Conservation (phyloP, 2,797 vertebrate species). For the Okamejei kenojei region DNA sequence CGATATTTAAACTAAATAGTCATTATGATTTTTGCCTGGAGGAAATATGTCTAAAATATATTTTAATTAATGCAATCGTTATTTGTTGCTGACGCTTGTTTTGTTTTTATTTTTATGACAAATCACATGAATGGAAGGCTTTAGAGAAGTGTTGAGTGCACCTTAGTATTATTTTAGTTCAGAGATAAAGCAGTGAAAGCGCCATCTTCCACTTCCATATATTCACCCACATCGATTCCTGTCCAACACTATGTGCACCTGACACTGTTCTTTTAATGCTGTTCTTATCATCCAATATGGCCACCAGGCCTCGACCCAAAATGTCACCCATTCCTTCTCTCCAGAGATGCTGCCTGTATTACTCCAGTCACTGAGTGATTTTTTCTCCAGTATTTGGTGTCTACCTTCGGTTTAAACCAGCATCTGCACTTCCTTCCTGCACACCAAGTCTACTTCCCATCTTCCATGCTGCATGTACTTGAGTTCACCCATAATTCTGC, state of each 20-base stretch:
- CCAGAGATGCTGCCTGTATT: too few relatives aligned
- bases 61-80: neutral
- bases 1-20: neutral
- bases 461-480: neutral
- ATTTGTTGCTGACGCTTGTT: neutral
- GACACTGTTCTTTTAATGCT: neutral
- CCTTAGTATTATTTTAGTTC: too few relatives aligned
- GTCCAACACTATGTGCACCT: neutral
- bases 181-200: neutral
- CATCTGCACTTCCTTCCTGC: too few relatives aligned
- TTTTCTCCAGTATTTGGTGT: too few relatives aligned
- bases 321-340: too few relatives aligned
- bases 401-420: too few relatives aligned
- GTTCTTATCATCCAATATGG: too few relatives aligned
- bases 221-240: neutral
- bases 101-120: neutral
- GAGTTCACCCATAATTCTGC: neutral
- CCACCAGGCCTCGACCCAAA: too few relatives aligned
- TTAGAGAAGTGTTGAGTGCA: neutral
- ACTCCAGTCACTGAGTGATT: too few relatives aligned
- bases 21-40: neutral
- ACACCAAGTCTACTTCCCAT: neutral
- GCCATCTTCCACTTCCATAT: neutral
- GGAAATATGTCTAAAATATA: neutral
- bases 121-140: neutral